A percentile compares a stretch with the other conserved stretches of the same genome.
Conservation (phyloP, 2,113 vertebrate genomes). For the Mohoua ochrocephala region DNA sequence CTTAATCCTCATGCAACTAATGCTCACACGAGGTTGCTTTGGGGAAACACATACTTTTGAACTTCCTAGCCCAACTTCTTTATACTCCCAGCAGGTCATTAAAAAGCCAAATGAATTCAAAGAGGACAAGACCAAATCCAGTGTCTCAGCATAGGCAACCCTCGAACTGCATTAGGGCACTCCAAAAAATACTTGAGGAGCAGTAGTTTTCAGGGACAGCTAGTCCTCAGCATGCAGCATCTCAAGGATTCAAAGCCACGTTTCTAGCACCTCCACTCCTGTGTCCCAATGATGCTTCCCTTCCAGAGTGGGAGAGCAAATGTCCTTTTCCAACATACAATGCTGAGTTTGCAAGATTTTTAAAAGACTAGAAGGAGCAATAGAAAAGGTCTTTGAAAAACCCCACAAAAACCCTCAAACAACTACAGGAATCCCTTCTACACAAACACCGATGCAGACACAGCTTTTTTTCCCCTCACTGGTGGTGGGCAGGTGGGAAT, state of each 20-base stretch:
- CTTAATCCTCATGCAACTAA: background rate
- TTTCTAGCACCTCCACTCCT: background rate
- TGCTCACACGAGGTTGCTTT: rapidly evolving
- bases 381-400: background rate
- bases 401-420: background rate
- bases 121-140: background rate
- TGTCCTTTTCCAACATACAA: background rate
- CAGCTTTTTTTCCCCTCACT: background rate
- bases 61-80: background rate
- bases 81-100: background rate
- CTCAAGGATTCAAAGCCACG: background rate
- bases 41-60: background rate
- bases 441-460: background rate
- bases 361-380: background rate
- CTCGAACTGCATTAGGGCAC: background rate
- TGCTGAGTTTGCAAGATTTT: background rate
- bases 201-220: background rate
- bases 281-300: background rate
- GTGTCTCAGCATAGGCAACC: background rate
- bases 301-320: background rate
- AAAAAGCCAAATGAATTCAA: background rate
- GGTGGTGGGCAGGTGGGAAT: background rate
- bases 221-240: background rate
- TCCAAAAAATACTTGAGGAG: background rate
- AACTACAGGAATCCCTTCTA: background rate